Evolutionary conservation across 2,888 invertebrate genomes (phyloP), one percentile per base, ranked within the genome.

Genomic region (Patella caerulea): DNA sequence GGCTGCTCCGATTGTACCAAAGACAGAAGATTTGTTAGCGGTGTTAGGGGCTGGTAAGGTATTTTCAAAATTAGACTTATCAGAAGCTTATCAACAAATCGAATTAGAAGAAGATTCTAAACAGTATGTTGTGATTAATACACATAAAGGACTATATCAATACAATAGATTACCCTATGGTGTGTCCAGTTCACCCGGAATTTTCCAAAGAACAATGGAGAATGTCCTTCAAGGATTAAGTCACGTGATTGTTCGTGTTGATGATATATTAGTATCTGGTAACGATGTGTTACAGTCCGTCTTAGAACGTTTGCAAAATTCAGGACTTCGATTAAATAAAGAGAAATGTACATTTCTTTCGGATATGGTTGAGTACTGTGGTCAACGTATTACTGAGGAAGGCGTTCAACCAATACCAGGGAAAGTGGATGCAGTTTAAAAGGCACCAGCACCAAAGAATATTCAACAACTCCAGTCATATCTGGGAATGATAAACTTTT

Each of bases 161-260:
- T 85, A 82, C 72, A 77, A 76, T 12, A 69, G 82, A 15, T 59
- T 84, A 24, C 81, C 80, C 5, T 85, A 73, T 78, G 82, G 81
- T 2, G 78, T 85, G 7, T 79, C 77, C 12, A 74, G 79, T 7
- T 77, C 81, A 5, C 81, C 81, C 19, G 77, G 52, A 15, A 77
- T 83, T 24, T 83, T 83, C 70, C 83, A 85, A 72, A 4, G 72
- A 0, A 76, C 78, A 14, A 83, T 86, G 85, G 86, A 86, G 12
- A 73, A 74, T 0, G 29, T 82, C 14, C 70, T 83, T 45, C 72
- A 70, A 7, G 83, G 82, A 4, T 75, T 84, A 1, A 75, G 78
- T 3, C 71, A n/a, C 2, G 80, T 81, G 4, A 74, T 73, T 24
- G 76, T 72, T 9, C 81, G 80, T 55, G 69, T 84, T 24, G 86